A percentile compares a stretch with the other conserved stretches of the same genome.
These are phyloP conservation scores for Natator depressus DNA, from an alignment of 2,113 vertebrate species.

Conservation along the genomic window DNA sequence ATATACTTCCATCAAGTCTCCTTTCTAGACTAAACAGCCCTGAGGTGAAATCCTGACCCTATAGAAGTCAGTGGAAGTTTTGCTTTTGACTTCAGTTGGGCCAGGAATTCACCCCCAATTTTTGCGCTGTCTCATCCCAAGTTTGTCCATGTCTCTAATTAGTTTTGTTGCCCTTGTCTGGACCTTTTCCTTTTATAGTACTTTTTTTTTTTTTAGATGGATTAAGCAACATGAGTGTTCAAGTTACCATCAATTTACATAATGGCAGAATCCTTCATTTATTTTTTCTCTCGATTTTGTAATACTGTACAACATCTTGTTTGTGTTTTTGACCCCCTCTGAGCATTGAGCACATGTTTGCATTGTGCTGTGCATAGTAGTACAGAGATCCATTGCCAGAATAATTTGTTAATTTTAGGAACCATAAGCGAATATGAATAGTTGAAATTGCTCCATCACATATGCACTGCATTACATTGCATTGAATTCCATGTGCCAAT, in stretches of 20 bases:
- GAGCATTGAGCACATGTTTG: constrained; percentile 58
- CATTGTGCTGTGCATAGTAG: constrained; percentile 46
- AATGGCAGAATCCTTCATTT: not conserved
- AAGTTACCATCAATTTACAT: not conserved
- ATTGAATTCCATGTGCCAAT: constrained; percentile 27
- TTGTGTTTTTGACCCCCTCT: constrained; percentile 6
- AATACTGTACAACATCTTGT: not conserved
- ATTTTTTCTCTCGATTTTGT: not conserved
- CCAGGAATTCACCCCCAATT: not conserved
- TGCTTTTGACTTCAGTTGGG: not conserved
- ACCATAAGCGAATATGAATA: constrained; percentile 61
- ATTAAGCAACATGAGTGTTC: not conserved
- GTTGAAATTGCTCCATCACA: constrained; percentile 51
- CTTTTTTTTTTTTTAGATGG: not conserved
- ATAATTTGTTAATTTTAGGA: constrained; percentile 68
- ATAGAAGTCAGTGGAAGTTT: not conserved
- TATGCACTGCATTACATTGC: constrained; percentile 36
- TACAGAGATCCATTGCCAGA: constrained; percentile 32
- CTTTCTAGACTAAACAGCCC: not conserved
- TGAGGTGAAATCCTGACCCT: not conserved
- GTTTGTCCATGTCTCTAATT: not conserved
- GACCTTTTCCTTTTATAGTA: not conserved
- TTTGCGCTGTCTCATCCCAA: not conserved
- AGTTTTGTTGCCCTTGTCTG: not conserved
- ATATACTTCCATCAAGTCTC: not conserved